These are phyloP conservation scores for Eulemur rufifrons DNA, from an alignment of 2,113 vertebrate species.

Conservation along the genomic window DNA sequence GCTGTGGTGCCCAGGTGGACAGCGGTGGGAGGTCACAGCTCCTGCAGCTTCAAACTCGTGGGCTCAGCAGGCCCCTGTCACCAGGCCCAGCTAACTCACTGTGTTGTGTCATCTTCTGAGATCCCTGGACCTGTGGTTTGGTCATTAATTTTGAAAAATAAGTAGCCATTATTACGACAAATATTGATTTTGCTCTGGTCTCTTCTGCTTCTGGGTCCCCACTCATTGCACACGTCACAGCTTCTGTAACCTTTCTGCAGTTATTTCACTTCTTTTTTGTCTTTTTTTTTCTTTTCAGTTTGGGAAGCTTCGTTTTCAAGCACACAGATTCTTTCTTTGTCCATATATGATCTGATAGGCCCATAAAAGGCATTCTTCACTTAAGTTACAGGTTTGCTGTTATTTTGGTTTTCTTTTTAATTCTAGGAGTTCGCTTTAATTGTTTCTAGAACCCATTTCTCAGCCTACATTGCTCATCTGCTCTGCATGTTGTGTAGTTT, in stretches of 20 bases:
- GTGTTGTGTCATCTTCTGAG: background rate
- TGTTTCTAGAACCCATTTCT: background rate
- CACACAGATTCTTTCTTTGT: background rate
- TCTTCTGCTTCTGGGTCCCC: background rate
- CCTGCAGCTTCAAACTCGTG: too few relatives aligned
- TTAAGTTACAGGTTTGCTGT: background rate
- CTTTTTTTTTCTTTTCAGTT: background rate
- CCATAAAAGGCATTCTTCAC: background rate
- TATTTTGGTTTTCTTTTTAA: background rate
- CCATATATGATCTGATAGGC: background rate
- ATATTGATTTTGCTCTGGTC: background rate
- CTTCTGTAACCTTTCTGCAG: background rate
- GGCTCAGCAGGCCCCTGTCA: too few relatives aligned
- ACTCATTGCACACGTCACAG: background rate
- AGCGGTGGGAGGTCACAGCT: too few relatives aligned
- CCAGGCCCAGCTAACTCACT: too few relatives aligned
- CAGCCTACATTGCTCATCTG: background rate
- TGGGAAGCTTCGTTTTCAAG: background rate
- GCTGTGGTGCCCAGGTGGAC: too few relatives aligned
- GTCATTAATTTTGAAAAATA: background rate
- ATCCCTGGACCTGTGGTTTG: background rate
- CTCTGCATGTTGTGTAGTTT: background rate
- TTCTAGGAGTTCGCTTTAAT: background rate
- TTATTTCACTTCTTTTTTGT: background rate
- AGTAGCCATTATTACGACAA: background rate